Base-by-base conservation (phyloP, 2,888 invertebrate genomes). In the Eurois occulta region DNA sequence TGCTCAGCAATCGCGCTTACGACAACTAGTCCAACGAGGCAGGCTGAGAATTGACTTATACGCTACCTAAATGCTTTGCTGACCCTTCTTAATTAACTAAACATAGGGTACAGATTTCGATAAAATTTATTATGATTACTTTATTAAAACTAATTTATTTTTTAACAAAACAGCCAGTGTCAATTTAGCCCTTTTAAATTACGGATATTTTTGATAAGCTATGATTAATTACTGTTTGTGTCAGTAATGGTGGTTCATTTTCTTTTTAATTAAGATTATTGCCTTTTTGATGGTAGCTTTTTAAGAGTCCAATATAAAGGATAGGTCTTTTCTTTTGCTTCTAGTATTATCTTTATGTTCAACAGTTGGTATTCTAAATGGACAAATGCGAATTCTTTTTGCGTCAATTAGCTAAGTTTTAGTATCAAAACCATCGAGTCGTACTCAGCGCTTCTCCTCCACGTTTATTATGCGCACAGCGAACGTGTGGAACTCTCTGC, bases 221-320 rank as follows among this genome's bases (percentile, higher is more conserved):
- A 78, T 87, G 87, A 87, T 87, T 87, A 87, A 87, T 87, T 82
- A 81, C 75, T 64, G 52, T 24, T 77, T 65, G n/a, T 73, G 64
- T 41, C 66, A 69, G 64, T 71, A 46, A 78, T 6, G 48, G 13
- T 13, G 66, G 46, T 16, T 52, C 38, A 64, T 78, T 77, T 77
- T 28, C 18, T 13, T 43, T 85, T 58, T 78, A 70, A 83, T 80
- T 78, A 78, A 80, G 52, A 74, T 46, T 21, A 74, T 60, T 74
- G 35, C 68, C 6, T 64, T 72, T 46, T 64, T 74, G 32, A 64
- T 52, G 60, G 13, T 28, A 67, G 48, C 66, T 62, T 73, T 80
- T 73, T 58, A 28, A n/a, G 10, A 41, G 11, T 7, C 1, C 13
- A 10, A 21, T 70, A 21, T 41, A 70, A 70, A n/a, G 13, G 1